Evolutionary conservation across 2,797 vertebrate species (phyloP).

Genomic region (Oreochromis grahami): DNA sequence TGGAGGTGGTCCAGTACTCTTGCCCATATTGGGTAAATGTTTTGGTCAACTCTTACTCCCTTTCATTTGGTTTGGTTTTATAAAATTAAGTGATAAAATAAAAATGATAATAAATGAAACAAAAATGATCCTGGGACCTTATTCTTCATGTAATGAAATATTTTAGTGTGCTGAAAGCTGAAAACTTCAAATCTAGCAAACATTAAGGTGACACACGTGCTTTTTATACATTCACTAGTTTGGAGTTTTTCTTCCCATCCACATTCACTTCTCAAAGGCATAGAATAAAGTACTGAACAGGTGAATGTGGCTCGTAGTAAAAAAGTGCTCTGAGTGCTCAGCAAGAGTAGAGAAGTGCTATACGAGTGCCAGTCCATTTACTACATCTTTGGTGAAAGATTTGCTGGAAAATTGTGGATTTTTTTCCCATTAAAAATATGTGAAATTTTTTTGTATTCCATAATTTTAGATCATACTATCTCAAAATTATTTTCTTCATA

Average conservation of each 20-base stretch:
- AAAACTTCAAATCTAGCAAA: not conserved
- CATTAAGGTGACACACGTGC: no score
- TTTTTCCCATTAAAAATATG: not conserved
- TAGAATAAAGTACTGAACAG: not conserved
- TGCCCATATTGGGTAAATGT: not conserved
- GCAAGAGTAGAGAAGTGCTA: not conserved
- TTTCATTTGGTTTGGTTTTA: not conserved
- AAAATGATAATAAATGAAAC: fast-evolving
- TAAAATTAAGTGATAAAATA: not conserved
- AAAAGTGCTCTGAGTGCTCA: not conserved
- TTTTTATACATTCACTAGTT: not conserved
- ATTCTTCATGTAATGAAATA: not conserved
- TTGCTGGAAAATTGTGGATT: not conserved
- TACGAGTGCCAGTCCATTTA: not conserved
- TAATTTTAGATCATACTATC: not conserved
- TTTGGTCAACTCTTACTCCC: not conserved
- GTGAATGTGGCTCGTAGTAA: not conserved
- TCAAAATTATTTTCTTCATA: not conserved
- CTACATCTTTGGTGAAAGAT: not conserved
- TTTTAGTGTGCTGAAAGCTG: not conserved
- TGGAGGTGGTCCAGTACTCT: not conserved
- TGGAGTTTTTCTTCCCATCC: not conserved
- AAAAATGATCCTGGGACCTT: not conserved
- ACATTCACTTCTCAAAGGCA: not conserved
- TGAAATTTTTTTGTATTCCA: not conserved